These are phyloP conservation scores for Micrastur ruficollis DNA, from an alignment of 2,797 vertebrate species.

Conservation along the genomic window DNA sequence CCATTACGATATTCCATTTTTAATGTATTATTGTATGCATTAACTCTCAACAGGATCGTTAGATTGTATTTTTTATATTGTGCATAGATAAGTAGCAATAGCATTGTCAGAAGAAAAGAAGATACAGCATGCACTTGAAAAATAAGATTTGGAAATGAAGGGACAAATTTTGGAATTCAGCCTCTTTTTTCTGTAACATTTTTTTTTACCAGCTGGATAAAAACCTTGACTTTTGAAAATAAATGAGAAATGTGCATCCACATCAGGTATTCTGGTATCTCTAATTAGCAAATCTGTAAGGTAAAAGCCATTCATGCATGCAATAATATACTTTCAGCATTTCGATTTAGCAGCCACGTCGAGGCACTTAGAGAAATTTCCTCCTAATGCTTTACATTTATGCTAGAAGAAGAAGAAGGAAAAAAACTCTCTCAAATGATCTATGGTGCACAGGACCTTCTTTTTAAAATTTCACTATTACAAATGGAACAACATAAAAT, in stretches of 20 bases:
- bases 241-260: constrained; percentile 1
- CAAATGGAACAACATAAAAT: neutral
- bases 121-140: neutral
- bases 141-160: neutral
- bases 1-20: neutral
- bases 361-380: constrained; percentile 62
- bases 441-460: neutral
- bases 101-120: neutral
- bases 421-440: constrained; percentile 12
- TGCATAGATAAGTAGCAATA: constrained; percentile 30
- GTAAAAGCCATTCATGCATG: constrained; percentile 60
- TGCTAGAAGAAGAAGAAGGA: constrained; percentile 34
- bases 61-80: neutral
- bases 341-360: constrained; percentile 42
- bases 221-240: neutral
- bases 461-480: constrained; percentile 2
- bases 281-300: constrained; percentile 41
- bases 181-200: neutral
- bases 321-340: constrained; percentile 52
- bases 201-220: neutral
- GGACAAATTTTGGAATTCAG: neutral
- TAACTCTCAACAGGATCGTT: neutral
- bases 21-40: neutral
- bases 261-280: neutral
- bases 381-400: constrained; percentile 46